Evolutionary conservation across 2,888 invertebrate genomes (phyloP).

Genomic region (Pandemis cinnamomeana): DNA sequence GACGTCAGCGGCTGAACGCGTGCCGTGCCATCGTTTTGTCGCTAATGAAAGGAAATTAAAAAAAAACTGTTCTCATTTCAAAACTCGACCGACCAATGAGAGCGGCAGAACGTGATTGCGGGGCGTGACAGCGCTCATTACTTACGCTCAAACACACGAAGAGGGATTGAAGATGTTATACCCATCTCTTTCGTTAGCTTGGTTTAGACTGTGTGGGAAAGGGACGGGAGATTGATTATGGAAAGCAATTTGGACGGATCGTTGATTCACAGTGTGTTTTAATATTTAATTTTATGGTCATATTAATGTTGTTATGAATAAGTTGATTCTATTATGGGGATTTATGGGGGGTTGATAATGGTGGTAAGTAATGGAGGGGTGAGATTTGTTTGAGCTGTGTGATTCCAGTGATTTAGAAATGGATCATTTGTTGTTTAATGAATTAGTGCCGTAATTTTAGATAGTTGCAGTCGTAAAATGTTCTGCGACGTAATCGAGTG

Average conservation of each 20-base stretch:
- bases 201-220: conserved; percentile 41
- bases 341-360: conserved; percentile 75
- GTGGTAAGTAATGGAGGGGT: conserved; percentile 54
- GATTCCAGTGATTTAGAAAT: conserved; percentile 45
- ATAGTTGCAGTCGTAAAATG: too few relatives aligned
- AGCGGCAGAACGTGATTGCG: conserved; percentile 68
- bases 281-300: conserved; percentile 79
- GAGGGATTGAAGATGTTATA: conserved; percentile 46
- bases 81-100: conserved; percentile 77
- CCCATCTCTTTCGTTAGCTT: conserved; percentile 54
- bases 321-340: conserved; percentile 69
- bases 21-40: conserved; percentile 54
- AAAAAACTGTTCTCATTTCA: conserved; percentile 65
- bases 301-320: conserved; percentile 79
- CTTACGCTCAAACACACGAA: conserved; percentile 57
- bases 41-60: conserved; percentile 73
- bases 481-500: too few relatives aligned
- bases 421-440: conserved; percentile 45
- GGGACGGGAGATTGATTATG: conserved; percentile 56
- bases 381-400: conserved; percentile 48
- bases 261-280: conserved; percentile 74
- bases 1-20: conserved; percentile 51
- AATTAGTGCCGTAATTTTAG: conserved; percentile 17
- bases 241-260: conserved; percentile 63
- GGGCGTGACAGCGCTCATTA: conserved; percentile 80